A percentile compares a stretch with the other conserved stretches of the same genome.
These are phyloP conservation scores for Portevinia maculata DNA, from an alignment of 2,888 invertebrate genomes.

Conservation along the genomic window DNA sequence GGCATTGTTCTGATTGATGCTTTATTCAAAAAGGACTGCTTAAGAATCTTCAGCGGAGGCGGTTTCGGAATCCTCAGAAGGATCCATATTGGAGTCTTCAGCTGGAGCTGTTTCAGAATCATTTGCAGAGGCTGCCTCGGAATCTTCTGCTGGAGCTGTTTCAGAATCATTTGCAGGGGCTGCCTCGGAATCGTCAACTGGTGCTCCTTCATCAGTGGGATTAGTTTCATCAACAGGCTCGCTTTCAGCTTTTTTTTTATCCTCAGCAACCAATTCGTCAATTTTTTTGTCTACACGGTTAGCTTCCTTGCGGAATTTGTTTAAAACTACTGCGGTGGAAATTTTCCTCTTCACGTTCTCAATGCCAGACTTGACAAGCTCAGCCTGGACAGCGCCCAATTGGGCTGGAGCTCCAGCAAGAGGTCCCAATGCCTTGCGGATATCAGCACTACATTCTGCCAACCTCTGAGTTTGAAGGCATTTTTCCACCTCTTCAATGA, in stretches of 20 bases:
- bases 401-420: constrained; percentile 22
- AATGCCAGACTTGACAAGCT: constrained; percentile 20
- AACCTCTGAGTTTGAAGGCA: constrained; percentile 4
- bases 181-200: background rate
- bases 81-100: background rate
- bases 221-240: background rate
- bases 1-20: no score
- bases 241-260: constrained; percentile 4
- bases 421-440: constrained; percentile 11
- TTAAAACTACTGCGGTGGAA: background rate
- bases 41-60: background rate
- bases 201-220: background rate
- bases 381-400: constrained; percentile 7
- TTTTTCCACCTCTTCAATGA: constrained; percentile 28
- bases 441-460: constrained; percentile 4
- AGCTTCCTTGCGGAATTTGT: constrained; percentile 26
- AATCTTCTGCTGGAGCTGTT: background rate
- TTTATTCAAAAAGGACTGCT: background rate
- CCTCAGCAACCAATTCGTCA: constrained; percentile 24
- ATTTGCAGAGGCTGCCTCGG: background rate
- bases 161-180: background rate
- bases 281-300: background rate
- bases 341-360: constrained; percentile 11
- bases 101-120: background rate
- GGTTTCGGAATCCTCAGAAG: background rate